Conservation (phyloP, 2,888 invertebrate species). For the Callyntrura sp. region DNA sequence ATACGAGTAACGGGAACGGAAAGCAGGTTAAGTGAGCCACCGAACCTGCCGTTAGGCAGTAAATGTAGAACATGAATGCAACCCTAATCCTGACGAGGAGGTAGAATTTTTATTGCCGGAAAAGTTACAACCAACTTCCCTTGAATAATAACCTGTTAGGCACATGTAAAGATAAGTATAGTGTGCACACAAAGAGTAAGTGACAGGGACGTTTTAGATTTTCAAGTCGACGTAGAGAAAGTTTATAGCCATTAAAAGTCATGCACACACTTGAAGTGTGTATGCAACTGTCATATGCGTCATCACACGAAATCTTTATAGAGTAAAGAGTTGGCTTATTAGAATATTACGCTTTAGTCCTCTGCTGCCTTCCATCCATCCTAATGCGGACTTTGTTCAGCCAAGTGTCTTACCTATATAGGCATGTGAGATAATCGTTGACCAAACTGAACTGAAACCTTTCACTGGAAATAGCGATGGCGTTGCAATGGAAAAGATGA, state of each 20-base stretch:
- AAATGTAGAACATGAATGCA: no score
- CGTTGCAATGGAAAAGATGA: slow-evolving; percentile 12
- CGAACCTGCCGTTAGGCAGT: no score
- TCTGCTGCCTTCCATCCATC: not conserved
- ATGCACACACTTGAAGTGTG: slow-evolving; percentile 2
- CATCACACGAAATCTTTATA: slow-evolving; percentile 32
- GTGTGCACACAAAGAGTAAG: not conserved
- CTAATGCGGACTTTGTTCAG: not conserved
- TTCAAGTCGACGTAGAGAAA: not conserved
- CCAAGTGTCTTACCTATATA: not conserved
- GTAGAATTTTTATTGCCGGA: slow-evolving; percentile 35
- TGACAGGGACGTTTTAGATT: not conserved
- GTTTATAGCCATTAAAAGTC: not conserved
- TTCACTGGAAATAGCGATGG: slow-evolving; percentile 25
- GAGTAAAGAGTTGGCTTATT: slow-evolving; percentile 42
- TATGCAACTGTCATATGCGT: slow-evolving; percentile 53
- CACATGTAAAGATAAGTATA: not conserved
- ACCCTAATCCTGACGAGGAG: slow-evolving; percentile 32
- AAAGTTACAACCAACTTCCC: slow-evolving; percentile 5
- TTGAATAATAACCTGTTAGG: slow-evolving; percentile 43
- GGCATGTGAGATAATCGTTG: not conserved
- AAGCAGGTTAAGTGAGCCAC: slow-evolving; percentile 55
- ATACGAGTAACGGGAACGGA: no score
- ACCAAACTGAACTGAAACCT: slow-evolving; percentile 59
- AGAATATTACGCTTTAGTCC: slow-evolving; percentile 4